Conservation (phyloP, 2,888 invertebrate species). For the Kryphioiulus occultus region DNA sequence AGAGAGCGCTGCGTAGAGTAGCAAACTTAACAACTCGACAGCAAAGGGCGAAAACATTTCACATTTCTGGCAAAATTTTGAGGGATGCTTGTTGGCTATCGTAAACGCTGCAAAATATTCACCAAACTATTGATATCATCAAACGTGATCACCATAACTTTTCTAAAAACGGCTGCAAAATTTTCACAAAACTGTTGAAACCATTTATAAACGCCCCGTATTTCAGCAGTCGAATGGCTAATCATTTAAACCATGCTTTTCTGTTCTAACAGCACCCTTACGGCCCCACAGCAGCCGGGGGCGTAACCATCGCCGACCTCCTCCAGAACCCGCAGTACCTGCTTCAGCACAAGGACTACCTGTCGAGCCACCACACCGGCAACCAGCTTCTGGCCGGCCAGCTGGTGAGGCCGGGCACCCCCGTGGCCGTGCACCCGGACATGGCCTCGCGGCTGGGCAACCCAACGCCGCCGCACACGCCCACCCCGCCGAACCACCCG, state of each 20-base stretch:
- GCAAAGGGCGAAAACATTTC: too few species aligned
- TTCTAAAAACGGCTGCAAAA: too few species aligned
- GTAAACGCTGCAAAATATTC: too few species aligned
- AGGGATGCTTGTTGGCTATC: too few species aligned
- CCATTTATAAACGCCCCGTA: too few species aligned
- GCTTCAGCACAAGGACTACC: constrained; percentile 57
- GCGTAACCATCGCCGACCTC: constrained; percentile 57
- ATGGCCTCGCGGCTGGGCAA: constrained; percentile 55
- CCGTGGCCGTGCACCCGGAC: constrained; percentile 55
- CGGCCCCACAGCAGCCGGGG: constrained; percentile 53
- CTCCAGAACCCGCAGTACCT: constrained; percentile 56
- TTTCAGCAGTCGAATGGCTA: too few species aligned
- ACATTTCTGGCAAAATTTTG: too few species aligned
- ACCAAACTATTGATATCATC: too few species aligned
- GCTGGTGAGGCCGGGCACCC: constrained; percentile 55
- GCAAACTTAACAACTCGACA: too few species aligned
- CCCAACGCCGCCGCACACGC: constrained; percentile 57
- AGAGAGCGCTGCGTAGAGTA: too few species aligned
- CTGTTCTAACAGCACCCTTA: constrained; percentile 49
- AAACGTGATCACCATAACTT: too few species aligned
- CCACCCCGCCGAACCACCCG: constrained; percentile 56
- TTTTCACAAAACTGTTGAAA: too few species aligned
- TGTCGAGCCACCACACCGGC: constrained; percentile 47
- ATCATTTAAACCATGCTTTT: not conserved
- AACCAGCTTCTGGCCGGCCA: constrained; percentile 50